phyloP scores from a whole-genome alignment of 1,140 invertebrate genomes.

The Nilaparvata lugens region DNA sequence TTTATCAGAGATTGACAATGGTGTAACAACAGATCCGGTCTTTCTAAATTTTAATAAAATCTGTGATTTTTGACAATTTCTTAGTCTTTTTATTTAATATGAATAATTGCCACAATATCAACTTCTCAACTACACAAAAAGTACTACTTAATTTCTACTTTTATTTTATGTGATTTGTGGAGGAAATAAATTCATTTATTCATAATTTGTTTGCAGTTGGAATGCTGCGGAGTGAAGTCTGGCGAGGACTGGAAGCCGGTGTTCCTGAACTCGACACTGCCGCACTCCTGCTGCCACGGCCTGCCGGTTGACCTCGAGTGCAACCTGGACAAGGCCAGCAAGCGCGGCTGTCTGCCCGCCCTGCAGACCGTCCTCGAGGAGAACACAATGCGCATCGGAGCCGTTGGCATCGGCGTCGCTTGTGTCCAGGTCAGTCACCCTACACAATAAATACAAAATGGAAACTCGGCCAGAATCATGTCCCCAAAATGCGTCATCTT shows the following conservation, averaged over 20 bases:
- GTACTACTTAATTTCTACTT: not conserved
- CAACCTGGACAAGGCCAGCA: constrained; percentile 35
- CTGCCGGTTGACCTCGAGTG: constrained; percentile 44
- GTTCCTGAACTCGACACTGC: constrained; percentile 45
- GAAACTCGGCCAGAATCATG: too few relatives aligned
- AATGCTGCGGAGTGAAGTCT: constrained; percentile 68
- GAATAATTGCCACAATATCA: too few relatives aligned
- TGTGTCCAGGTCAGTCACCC: constrained; percentile 71
- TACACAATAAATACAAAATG: too few relatives aligned
- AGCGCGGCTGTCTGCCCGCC: constrained; percentile 53
- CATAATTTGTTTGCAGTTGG: constrained; percentile 43
- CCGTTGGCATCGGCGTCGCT: constrained; percentile 67
- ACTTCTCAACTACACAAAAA: too few relatives aligned
- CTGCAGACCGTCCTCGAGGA: constrained; percentile 52
- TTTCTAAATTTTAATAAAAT: too few relatives aligned
- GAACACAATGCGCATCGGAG: constrained; percentile 61
- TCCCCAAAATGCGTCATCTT: not conserved
- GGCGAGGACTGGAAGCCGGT: constrained; percentile 54
- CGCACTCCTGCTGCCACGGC: constrained; percentile 57
- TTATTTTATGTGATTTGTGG: not conserved
- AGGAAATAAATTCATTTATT: too few relatives aligned
- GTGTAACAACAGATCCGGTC: too few relatives aligned
- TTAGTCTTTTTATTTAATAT: too few relatives aligned
- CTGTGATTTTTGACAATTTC: too few relatives aligned
- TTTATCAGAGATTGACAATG: too few relatives aligned